Base-by-base conservation (phyloP, 2,888 invertebrate genomes). In the Acheta domesticus region DNA sequence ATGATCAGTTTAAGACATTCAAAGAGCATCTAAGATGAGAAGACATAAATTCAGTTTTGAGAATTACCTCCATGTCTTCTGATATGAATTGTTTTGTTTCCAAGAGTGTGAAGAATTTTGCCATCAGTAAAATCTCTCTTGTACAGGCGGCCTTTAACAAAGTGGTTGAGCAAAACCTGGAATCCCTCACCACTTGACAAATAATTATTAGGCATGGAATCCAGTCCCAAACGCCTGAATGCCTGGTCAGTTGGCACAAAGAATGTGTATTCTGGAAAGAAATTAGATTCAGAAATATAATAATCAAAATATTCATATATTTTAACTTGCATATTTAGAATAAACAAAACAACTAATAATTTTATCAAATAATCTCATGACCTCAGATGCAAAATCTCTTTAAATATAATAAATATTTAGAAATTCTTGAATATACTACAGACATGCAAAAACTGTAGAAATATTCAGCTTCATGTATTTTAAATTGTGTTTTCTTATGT, bases 221-320 rank as follows among this genome's bases (percentile, higher is more conserved):
- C 89, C 81, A 90, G 87, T 16, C 91, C 91, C n/a, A 91, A 85
- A 82, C 89, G 87, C 82, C 90, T 89, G 84, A 93, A 92, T 2
- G 92, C 93, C 62, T 88, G 88, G 85, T 93, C 92, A 12, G 89
- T 90, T 12, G 93, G 93, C 77, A 92, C 93, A 85, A 93, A 92
- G 84, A 93, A 90, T 1, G 93, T 93, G 85, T 91, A 91, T 81
- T 90, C 91, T 85, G 81, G 12, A 83, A 83, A 20, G 79, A 77
- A 36, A 36, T 36, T 36, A 36, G 36, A 36, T 8, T 8, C 36
- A 36, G 36, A 49, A 48, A 48, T 11, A 21, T 73, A 5, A 76
- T 48, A 36, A 36, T 75, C n/a, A 78, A 78, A 36, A 8, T 36
- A 36, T 36, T 36, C 8, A 36, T 36, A 8, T 5, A 36, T 36